A percentile compares a stretch with the other conserved stretches of the same genome.
Conservation (phyloP, 2,888 invertebrate genomes). For the Dicyrtoma fusca region DNA sequence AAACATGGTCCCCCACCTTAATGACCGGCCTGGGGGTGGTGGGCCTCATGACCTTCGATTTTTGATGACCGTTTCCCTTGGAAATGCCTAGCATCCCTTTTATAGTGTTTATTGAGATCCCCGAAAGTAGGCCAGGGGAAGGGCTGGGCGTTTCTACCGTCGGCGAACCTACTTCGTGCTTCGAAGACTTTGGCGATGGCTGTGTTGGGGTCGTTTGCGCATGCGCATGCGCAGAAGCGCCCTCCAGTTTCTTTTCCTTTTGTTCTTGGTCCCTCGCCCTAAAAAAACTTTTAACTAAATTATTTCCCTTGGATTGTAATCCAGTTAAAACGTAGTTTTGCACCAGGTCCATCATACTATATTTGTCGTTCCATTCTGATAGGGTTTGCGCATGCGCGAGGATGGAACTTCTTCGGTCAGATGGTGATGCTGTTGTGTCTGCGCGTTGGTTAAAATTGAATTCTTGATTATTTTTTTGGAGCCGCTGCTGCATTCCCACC, state of each 20-base stretch:
- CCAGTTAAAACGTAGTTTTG: constrained; percentile 22
- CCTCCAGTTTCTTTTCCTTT: no score
- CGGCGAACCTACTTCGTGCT: background rate
- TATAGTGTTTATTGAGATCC: no score
- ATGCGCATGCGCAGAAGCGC: no score
- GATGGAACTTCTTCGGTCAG: background rate
- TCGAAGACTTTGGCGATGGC: no score
- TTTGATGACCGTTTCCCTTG: background rate
- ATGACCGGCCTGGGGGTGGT: constrained; percentile 39
- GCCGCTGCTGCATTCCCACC: background rate
- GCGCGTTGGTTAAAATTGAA: no score
- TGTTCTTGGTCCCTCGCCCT: background rate
- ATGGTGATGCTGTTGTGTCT: background rate
- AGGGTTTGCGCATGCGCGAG: constrained; percentile 4
- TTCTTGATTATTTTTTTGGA: background rate
- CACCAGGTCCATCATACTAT: constrained; percentile 19
- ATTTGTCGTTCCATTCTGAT: constrained; percentile 22
- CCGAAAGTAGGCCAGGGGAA: background rate
- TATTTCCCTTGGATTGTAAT: constrained; percentile 22
- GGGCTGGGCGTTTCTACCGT: background rate
- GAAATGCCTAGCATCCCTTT: constrained; percentile 17
- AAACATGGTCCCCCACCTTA: constrained; percentile 51
- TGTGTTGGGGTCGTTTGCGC: no score
- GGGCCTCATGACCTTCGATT: background rate
- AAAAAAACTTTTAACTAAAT: constrained; percentile 26